Base-by-base conservation (phyloP, 2,888 invertebrate genomes). In the Cataglyphis albicans region DNA sequence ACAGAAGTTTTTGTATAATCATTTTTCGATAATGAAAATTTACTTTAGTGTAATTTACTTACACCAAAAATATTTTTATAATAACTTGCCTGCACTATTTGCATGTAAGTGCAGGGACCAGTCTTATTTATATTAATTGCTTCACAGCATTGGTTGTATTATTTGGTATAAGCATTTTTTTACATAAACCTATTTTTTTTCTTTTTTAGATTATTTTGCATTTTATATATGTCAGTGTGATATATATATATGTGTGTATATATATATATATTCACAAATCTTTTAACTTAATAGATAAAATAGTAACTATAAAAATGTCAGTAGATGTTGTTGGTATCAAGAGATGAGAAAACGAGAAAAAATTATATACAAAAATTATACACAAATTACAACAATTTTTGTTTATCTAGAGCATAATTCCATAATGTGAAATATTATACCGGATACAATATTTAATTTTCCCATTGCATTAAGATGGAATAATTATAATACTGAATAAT, bases 51-150 rank as follows among this genome's bases (percentile, higher is more conserved):
- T 57, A 52, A 52, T 52, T 52, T n/a, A 52, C 48, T 48, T 52
- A 52, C n/a, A 52, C n/a, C 18, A 25, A 52, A 48, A 52, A 52
- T 52, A 70, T 70, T 52, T 67, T 48, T 68, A 68, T 21, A 44
- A 67, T 29, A 48, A 67, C 18, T 67, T 10, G 1, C 3, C 18
- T 48, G 29, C 48, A 67, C 41, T 44, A 7, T 18, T 41, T 41
- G 65, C 18, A 18, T 18, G 10, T 25, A 44, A 25, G 65, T 67
- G 41, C 35, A 38, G 21, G 21, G 5, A 12, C 3, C 55, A 72
- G 72, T 72, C 72, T 72, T 70, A 70, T 55, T 7, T 38, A 15
- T 18, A 21, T 21, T 21, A 72, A 25, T 35, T 72, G 18, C 41
- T 12, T 41, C 68, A 68, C 68, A 68, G 70, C 70, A 9, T 35